These are phyloP conservation scores for Sebastes oblongus DNA, from an alignment of 2,797 vertebrate genomes.

Conservation along the genomic window DNA sequence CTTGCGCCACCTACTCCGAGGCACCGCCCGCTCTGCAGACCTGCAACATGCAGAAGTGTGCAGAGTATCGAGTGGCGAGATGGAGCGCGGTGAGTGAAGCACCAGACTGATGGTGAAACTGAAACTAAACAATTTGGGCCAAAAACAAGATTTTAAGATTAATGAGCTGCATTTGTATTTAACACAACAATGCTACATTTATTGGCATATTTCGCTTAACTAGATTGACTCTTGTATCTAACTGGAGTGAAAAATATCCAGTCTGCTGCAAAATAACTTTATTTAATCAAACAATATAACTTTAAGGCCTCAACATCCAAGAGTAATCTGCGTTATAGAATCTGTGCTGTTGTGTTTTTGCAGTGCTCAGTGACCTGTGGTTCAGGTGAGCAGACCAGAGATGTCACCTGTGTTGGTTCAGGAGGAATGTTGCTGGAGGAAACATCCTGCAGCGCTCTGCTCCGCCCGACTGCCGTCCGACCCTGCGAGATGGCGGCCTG, in stretches of 20 bases:
- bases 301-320: not conserved
- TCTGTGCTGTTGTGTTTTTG: not conserved
- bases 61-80: conserved; percentile 77
- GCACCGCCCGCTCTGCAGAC: conserved; percentile 84
- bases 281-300: not conserved
- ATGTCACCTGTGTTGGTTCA: conserved; percentile 82
- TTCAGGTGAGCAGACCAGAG: conserved; percentile 87
- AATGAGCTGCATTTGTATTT: not conserved
- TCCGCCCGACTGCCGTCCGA: conserved; percentile 77
- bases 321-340: not conserved
- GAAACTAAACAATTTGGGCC: accelerated
- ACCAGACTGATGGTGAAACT: not conserved
- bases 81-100: conserved; percentile 87
- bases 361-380: conserved; percentile 94
- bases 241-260: not conserved
- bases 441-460: conserved; percentile 77
- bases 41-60: conserved; percentile 88
- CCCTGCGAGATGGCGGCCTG: conserved; percentile 83
- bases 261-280: not conserved
- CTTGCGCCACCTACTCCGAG: conserved; percentile 82
- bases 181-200: not conserved
- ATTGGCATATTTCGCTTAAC: accelerated
- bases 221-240: not conserved
- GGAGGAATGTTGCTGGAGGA: conserved; percentile 82
- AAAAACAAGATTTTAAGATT: not conserved